Conservation (phyloP, 2,113 vertebrate genomes). For the Cyphomyrus plagiostoma region DNA sequence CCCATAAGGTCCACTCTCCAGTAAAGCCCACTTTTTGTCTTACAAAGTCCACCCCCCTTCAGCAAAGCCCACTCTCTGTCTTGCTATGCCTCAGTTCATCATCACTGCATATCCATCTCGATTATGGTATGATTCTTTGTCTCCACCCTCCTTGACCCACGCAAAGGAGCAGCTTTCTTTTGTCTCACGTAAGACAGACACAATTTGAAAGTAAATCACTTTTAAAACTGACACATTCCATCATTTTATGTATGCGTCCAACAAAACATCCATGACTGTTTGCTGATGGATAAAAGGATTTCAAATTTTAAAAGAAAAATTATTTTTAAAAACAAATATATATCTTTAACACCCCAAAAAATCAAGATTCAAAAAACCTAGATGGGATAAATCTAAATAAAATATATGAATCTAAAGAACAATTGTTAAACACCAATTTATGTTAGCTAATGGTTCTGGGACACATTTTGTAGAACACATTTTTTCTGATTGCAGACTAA, state of each 20-base stretch:
- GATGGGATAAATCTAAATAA: background rate
- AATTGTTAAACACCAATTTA: background rate
- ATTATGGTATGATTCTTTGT: background rate
- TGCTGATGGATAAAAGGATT: background rate
- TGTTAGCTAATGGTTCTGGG: background rate
- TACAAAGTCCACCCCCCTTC: background rate
- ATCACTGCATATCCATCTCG: background rate
- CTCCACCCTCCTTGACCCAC: background rate
- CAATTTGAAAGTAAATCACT: background rate
- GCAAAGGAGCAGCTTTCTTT: background rate
- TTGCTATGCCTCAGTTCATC: background rate
- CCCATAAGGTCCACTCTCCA: background rate
- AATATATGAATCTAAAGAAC: background rate
- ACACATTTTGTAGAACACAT: background rate
- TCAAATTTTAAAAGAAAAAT: background rate
- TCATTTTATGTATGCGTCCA: background rate
- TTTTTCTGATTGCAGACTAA: background rate
- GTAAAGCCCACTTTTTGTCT: background rate
- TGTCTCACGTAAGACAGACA: no score
- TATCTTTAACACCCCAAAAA: background rate
- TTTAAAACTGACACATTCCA: background rate
- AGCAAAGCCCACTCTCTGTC: constrained; percentile 17
- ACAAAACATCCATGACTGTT: background rate
- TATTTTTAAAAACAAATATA: background rate
- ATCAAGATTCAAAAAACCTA: background rate